Conservation (phyloP, 1,140 invertebrate genomes). For the Schlechtendalia chinensis region DNA sequence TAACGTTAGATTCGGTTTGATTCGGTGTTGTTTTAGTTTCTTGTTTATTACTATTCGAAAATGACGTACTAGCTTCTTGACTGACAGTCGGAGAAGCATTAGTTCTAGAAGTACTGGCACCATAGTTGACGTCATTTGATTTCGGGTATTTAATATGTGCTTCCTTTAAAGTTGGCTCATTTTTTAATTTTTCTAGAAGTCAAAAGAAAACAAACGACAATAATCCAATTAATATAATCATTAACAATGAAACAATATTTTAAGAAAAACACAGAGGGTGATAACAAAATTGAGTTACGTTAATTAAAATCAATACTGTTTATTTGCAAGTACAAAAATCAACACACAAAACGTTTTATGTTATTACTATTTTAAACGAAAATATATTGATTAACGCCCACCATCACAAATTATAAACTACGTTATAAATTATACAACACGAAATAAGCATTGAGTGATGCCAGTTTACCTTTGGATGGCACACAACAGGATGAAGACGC, state of each 20-base stretch:
- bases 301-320: no score
- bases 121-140: not conserved
- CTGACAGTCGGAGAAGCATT: not conserved
- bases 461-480: not conserved
- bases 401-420: no score
- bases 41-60: conserved; percentile 11
- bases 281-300: no score
- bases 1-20: not conserved
- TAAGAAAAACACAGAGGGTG: no score
- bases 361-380: no score
- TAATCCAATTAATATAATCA: not conserved
- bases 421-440: no score
- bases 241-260: not conserved
- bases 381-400: no score
- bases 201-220: not conserved
- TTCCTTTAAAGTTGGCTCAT: not conserved
- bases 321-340: no score
- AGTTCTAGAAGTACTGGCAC: conserved; percentile 15
- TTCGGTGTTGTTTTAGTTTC: not conserved
- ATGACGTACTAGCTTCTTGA: conserved; percentile 1
- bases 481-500: conserved; percentile 54
- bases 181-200: conserved; percentile 3
- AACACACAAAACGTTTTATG: no score
- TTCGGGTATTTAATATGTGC: not conserved
- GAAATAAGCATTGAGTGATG: no score